Base-by-base conservation (phyloP, 2,797 vertebrate species). In the Pristis pectinata region DNA sequence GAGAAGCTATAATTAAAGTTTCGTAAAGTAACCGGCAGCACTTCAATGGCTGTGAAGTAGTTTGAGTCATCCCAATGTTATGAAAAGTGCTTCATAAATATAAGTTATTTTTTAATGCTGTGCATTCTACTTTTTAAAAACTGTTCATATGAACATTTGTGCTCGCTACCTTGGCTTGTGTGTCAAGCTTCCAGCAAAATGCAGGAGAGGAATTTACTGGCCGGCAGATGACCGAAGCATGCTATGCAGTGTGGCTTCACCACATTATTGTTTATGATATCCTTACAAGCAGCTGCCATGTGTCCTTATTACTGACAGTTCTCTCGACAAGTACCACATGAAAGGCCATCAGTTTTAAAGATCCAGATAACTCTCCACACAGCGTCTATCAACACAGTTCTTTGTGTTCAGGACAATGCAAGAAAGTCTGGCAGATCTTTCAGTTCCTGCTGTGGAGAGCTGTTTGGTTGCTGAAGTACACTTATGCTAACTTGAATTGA, bases 401-500 rank as follows among this genome's bases (percentile, higher is more conserved):
- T 97, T 97, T 98, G 97, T 97, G 96, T 77, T 0, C 95, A 56
- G 96, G 96, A 97, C 97, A 98, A 97, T 97, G 96, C 97, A 95
- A 53, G 96, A 96, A 97, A 97, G 97, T 97, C 97, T 67, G 96
- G 96, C 96, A 94, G 96, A 96, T 96, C 97, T 97, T 95, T 95
- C 96, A 97, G 97, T 96, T 96, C 96, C 97, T 95, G 96, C 96
- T 96, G 91, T 96, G 95, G 96, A 96, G 96, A 96, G 96, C 96
- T 96, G 96, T 96, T 96, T 97, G 96, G 96, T 96, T 96, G 95
- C 96, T 98, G 97, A 98, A 98, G 97, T 96, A 97, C 97, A 97
- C 98, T 98, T 98, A 97, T 98, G 97, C 97, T 96, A 97, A 96
- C 97, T 97, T 98, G 98, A 98, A 98, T 97, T 98, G 97, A 98